Evolutionary conservation across 2,797 vertebrate species (phyloP), one percentile per base, ranked within the genome.

Genomic region (Danio kyathit): DNA sequence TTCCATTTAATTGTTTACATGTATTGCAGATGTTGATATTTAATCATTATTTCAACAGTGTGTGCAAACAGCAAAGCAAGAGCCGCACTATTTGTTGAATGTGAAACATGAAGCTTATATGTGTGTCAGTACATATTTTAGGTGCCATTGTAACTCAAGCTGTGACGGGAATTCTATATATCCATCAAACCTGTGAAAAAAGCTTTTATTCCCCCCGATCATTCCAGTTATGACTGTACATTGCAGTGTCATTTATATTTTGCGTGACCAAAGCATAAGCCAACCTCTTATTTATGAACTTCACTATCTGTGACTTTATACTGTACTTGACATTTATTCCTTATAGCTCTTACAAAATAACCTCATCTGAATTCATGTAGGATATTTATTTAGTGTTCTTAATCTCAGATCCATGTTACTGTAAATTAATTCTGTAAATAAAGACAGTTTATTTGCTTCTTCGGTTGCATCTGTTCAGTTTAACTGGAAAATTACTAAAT

Each of bases 401-500:
- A 51, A 80, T 64, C 41, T 72, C 40, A 38, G 74, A 65, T 65
- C 17, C 75, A 54, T 67, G 79, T 80, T 80, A 77, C 79, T 83
- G 74, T 86, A 76, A 81, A 84, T 85, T 60, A 76, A 83, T 82
- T 78, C 41, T 84, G 83, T 88, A 89, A 88, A 88, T 89, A 89
- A 87, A 85, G 74, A 80, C 51, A 9, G 82, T n/a, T 80, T 44
- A 70, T 71, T 48, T 76, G 54, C 7, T 66, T 72, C 40, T 51
- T 38, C 19, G 48, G 64, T 77, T 5, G 11, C 44, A 61, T 61
- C 21, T 5, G 19, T 29, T 46, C 7, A 17, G 7, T 8, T 13
- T 70, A 40, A 61, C 61, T 4, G 29, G 29, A 67, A 6, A 5
- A 29, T 21, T 38, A 40, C 7, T 7, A 38, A 60, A 56, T 19